Evolutionary conservation across 2,113 vertebrate genomes (phyloP).

Genomic region (Zapus hudsonius): DNA sequence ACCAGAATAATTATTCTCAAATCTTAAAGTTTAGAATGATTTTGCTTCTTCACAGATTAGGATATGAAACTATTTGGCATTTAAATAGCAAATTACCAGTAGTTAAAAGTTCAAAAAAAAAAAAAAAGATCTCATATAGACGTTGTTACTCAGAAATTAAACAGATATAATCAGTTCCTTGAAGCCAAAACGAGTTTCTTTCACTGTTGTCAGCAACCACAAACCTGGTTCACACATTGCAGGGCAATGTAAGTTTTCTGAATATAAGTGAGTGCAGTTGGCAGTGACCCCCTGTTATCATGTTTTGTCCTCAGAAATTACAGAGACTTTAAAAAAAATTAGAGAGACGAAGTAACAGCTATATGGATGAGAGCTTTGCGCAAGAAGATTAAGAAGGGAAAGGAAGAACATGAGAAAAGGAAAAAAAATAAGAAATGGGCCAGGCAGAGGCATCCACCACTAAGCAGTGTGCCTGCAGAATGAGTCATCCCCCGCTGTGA

Average conservation of each 20-base stretch:
- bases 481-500: neutral
- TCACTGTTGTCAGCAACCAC: neutral
- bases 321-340: too few species aligned
- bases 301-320: neutral
- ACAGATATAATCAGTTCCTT: neutral
- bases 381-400: neutral
- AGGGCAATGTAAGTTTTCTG: neutral
- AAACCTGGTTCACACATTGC: neutral
- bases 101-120: neutral
- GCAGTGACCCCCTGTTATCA: neutral
- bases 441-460: too few species aligned
- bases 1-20: conserved; percentile 29
- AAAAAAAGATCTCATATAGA: neutral
- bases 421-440: neutral
- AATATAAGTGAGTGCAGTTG: neutral
- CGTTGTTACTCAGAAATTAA: neutral
- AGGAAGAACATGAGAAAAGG: neutral
- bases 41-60: neutral
- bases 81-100: neutral
- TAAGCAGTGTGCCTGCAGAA: neutral
- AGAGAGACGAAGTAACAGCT: neutral
- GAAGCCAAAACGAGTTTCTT: neutral
- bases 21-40: conserved; percentile 19
- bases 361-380: neutral
- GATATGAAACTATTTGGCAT: neutral